Conservation (phyloP, 2,888 invertebrate species). For the Melipona bicolor region DNA sequence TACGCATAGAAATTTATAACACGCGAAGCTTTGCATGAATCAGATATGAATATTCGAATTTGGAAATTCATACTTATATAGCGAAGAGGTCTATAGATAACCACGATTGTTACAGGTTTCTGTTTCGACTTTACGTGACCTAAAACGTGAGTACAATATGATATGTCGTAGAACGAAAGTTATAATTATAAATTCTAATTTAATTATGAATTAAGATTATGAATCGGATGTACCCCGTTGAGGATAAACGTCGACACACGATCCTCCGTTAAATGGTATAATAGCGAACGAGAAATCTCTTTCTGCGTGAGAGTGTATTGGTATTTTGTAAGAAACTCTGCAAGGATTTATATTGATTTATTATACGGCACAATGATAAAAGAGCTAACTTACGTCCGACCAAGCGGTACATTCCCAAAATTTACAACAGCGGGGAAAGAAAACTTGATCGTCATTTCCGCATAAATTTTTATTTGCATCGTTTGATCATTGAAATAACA, state of each 20-base stretch:
- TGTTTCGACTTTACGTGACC: constrained; percentile 26
- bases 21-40: constrained; percentile 41
- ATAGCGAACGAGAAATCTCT: constrained; percentile 41
- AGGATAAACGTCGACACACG: constrained; percentile 53
- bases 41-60: constrained; percentile 49
- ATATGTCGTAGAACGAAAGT: not conserved
- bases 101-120: constrained; percentile 24
- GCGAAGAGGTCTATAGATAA: constrained; percentile 48
- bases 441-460: not conserved
- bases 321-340: constrained; percentile 42
- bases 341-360: not conserved
- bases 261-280: constrained; percentile 19
- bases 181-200: not conserved
- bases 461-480: constrained; percentile 25
- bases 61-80: constrained; percentile 50
- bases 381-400: constrained; percentile 34
- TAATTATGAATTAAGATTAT: too few species aligned
- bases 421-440: constrained; percentile 41
- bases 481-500: constrained; percentile 19
- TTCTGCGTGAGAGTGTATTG: constrained; percentile 34
- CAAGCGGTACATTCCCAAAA: constrained; percentile 53
- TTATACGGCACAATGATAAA: not conserved
- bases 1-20: constrained; percentile 44
- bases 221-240: constrained; percentile 36
- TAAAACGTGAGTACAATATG: not conserved